These are phyloP conservation scores for Leptoclinus maculatus DNA, from an alignment of 2,797 vertebrate species.

Conservation along the genomic window DNA sequence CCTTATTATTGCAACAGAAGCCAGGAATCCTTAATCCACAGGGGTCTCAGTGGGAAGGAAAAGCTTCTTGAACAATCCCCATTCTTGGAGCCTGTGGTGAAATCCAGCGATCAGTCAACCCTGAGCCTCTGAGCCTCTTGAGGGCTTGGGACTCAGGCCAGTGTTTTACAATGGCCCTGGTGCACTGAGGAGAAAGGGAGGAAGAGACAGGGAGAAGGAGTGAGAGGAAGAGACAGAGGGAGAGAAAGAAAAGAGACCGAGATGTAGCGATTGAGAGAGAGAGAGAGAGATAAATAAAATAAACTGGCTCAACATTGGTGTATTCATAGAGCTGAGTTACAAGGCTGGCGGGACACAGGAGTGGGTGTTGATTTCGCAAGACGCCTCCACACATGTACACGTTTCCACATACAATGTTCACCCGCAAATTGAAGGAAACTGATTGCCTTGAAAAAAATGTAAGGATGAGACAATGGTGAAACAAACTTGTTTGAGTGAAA, in stretches of 20 bases:
- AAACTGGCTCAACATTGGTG: slow-evolving; percentile 37
- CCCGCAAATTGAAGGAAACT: neutral
- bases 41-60: slow-evolving; percentile 76
- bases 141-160: slow-evolving; percentile 73
- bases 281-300: slow-evolving; percentile 40
- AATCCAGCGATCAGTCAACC: slow-evolving; percentile 81
- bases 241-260: slow-evolving; percentile 13
- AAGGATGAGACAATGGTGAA: neutral
- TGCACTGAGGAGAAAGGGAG: slow-evolving; percentile 43
- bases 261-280: slow-evolving; percentile 33
- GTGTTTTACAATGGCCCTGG: slow-evolving; percentile 68
- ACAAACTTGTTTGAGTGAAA: neutral
- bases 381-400: slow-evolving; percentile 22
- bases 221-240: slow-evolving; percentile 9
- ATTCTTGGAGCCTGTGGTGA: slow-evolving; percentile 73
- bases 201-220: slow-evolving; percentile 12
- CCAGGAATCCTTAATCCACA: slow-evolving; percentile 79
- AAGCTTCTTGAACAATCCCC: slow-evolving; percentile 76
- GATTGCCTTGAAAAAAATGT: neutral
- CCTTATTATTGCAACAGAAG: slow-evolving; percentile 78
- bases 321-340: slow-evolving; percentile 57
- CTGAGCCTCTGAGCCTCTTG: slow-evolving; percentile 76
- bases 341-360: slow-evolving; percentile 45
- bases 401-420: neutral
- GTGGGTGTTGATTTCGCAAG: slow-evolving; percentile 50